Evolutionary conservation across 2,797 vertebrate genomes (phyloP).

Genomic region (Borostomias antarcticus): DNA sequence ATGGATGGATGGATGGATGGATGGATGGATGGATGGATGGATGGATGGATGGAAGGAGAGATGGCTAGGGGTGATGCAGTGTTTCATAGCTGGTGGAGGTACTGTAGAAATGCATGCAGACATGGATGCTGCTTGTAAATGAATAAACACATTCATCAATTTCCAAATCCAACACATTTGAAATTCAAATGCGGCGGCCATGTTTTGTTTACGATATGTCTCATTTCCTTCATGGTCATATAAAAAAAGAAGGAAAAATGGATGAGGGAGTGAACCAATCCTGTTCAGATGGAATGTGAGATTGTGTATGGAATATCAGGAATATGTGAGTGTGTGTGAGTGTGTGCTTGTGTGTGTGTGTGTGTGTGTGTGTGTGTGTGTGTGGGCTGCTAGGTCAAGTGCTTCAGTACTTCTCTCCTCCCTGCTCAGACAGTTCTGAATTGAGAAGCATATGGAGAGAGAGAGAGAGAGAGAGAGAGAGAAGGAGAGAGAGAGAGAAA

Average conservation of each 20-base stretch:
- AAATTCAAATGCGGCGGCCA: constrained; percentile 67
- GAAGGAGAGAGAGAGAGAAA: not conserved
- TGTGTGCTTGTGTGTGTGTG: too few species aligned
- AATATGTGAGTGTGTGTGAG: too few species aligned
- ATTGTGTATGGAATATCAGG: constrained; percentile 66
- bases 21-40: not conserved
- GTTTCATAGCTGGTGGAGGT: constrained; percentile 61
- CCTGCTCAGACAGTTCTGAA: constrained; percentile 58
- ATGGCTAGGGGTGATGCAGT: constrained; percentile 16
- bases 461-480: not conserved
- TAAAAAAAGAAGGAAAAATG: constrained; percentile 48
- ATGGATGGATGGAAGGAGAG: constrained; percentile 20
- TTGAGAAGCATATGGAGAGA: constrained; percentile 61
- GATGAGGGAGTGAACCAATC: constrained; percentile 60
- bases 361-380: constrained; percentile 54
- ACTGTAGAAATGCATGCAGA: constrained; percentile 66
- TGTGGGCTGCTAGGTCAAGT: too few species aligned
- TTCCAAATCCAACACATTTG: constrained; percentile 71
- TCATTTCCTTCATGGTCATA: constrained; percentile 67
- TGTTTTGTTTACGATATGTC: constrained; percentile 67
- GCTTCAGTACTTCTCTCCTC: constrained; percentile 64
- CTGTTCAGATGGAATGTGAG: constrained; percentile 64
- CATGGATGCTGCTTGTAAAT: constrained; percentile 70
- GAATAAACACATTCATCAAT: constrained; percentile 77
- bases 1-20: too few species aligned